Conservation (phyloP, 2,113 vertebrate species). For the Cromileptes altivelis region DNA sequence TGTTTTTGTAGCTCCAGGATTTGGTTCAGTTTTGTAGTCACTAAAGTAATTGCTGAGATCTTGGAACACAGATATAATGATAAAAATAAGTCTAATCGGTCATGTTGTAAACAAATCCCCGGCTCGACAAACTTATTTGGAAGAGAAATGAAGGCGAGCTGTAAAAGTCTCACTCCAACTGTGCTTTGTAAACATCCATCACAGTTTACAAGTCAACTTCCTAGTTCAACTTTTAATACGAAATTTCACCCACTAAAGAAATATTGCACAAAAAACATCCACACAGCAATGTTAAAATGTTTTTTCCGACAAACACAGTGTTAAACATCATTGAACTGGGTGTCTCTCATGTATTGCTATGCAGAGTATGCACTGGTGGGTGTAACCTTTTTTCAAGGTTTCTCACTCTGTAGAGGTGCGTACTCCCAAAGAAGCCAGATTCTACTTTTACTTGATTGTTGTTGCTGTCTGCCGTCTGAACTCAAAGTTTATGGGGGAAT, state of each 20-base stretch:
- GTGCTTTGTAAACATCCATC: background rate
- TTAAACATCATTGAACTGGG: background rate
- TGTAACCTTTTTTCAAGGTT: slow-evolving; percentile 50
- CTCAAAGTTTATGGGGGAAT: slow-evolving; percentile 41
- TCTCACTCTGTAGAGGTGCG: slow-evolving; percentile 24
- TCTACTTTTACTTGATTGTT: slow-evolving; percentile 44
- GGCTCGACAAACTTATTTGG: background rate
- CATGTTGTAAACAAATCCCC: background rate
- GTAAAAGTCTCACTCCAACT: background rate
- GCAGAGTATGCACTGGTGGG: slow-evolving; percentile 23
- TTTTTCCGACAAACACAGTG: background rate
- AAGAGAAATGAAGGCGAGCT: background rate
- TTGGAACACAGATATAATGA: background rate
- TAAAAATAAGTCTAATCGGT: background rate
- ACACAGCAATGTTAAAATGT: slow-evolving; percentile 2
- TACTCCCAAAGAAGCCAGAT: slow-evolving; percentile 30
- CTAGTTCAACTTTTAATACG: background rate
- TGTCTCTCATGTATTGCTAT: slow-evolving; percentile 18
- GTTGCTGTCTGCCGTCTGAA: slow-evolving; percentile 37
- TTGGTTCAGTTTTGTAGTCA: background rate
- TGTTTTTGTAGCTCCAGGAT: too few species aligned
- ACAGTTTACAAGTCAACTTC: background rate
- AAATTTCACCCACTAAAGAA: background rate
- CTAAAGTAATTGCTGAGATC: background rate
- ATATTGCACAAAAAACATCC: background rate